Conservation (phyloP, 2,113 vertebrate species). For the Nycticebus coucang region DNA sequence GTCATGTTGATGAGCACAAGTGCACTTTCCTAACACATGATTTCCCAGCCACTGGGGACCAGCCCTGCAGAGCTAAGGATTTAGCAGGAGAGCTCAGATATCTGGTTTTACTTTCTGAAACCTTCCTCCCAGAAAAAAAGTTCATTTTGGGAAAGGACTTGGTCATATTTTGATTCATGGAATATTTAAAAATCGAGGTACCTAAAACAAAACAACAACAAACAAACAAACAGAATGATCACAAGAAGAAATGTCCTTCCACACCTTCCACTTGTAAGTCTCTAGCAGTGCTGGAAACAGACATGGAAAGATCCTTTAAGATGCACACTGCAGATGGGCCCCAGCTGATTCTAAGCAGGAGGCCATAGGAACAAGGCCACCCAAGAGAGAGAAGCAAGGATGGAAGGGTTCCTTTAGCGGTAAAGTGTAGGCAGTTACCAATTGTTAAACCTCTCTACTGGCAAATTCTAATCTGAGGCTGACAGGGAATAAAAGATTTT, state of each 20-base stretch:
- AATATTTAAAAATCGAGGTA: conserved; percentile 24
- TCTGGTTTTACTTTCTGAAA: conserved; percentile 16
- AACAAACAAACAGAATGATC: neutral
- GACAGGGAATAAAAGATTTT: neutral
- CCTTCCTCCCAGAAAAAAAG: neutral
- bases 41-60: neutral
- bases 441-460: conserved; percentile 5
- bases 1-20: neutral
- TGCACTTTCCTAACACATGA: neutral
- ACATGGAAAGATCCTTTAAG: neutral
- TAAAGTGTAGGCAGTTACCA: neutral
- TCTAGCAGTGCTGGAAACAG: neutral
- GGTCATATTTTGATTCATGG: neutral
- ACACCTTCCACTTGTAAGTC: neutral
- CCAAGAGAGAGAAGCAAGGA: neutral
- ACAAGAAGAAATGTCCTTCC: neutral
- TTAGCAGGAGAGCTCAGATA: neutral
- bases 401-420: neutral
- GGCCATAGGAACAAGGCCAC: neutral
- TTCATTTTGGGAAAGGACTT: neutral
- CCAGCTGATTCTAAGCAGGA: neutral
- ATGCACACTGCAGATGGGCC: neutral
- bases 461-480: neutral
- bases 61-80: neutral
- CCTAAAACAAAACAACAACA: neutral